A percentile compares a stretch with the other conserved stretches of the same genome.
These are phyloP conservation scores for Redunca redunca DNA, from an alignment of 2,113 vertebrate genomes.

Conservation along the genomic window DNA sequence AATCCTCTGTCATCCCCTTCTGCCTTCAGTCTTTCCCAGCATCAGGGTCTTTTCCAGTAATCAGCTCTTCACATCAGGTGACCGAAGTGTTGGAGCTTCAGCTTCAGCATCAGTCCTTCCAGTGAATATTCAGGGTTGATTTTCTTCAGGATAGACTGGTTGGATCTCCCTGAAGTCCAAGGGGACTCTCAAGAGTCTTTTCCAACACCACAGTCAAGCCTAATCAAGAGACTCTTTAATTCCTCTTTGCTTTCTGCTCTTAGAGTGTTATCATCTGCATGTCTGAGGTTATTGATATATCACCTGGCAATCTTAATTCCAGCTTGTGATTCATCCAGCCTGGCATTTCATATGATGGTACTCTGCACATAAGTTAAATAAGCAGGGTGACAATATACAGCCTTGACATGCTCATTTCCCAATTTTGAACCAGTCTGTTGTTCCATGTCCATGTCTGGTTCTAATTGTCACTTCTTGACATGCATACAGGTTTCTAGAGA, in stretches of 20 bases:
- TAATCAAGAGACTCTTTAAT: background rate
- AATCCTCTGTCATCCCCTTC: background rate
- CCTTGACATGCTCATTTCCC: background rate
- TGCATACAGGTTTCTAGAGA: background rate
- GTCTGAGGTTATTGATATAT: background rate
- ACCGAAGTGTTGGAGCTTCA: background rate
- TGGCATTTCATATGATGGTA: background rate
- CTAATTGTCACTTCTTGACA: background rate
- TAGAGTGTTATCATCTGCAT: background rate
- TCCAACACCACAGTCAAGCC: background rate
- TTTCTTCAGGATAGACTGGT: background rate
- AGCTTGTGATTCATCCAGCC: background rate
- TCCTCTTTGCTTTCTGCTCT: background rate
- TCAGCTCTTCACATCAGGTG: background rate
- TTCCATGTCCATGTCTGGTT: background rate
- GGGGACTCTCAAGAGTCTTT: background rate
- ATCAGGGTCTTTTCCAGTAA: background rate
- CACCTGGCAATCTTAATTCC: background rate
- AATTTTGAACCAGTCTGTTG: background rate
- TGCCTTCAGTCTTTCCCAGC: background rate
- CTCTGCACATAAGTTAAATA: background rate
- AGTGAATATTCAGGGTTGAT: background rate
- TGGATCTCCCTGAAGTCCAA: background rate
- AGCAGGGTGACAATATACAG: background rate
- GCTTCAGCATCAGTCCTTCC: background rate